Evolutionary conservation across 2,797 vertebrate species (phyloP), one percentile per base, ranked within the genome.

Genomic region (Vireo griseus): DNA sequence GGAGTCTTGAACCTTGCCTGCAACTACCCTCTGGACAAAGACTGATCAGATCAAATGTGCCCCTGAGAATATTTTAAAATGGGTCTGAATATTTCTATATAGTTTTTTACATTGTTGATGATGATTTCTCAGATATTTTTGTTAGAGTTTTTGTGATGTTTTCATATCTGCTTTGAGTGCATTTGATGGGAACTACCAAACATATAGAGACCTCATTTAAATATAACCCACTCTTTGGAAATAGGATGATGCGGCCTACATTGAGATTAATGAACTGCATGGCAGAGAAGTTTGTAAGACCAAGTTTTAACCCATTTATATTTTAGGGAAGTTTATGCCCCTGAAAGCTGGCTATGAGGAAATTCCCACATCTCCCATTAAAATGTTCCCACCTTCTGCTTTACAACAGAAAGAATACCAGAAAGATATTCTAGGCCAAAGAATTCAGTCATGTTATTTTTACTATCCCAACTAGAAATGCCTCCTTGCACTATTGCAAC

Each of bases 381-480:
- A 95, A 93, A 84, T 47, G 26, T 92, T 85, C 63, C 86, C 77
- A 92, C 89, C 86, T 86, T 44, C 25, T 37, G 54, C 62, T 94
- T 95, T 94, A 86, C 51, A 52, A 58, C 15, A 85, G 79, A 93
- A 94, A 80, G 59, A 90, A 80, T 91, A n/a, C 31, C 28, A 86
- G 44, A 85, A 84, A 85, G 48, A 33, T 16, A 61, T 95, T 96
- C 88, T 39, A 84, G 67, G 48, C 90, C 94, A 95, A 89, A 78
- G 79, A 74, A 76, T 96, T 96, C 89, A 91, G 88, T 94, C 50
- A 69, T 96, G 85, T 91, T 94, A 94, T 97, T 97, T 88, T 79
- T 97, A 82, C 69, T 87, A 80, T 76, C 66, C 86, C 86, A 89
- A 81, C 42, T 84, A 39, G 80, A 94, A 94, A 91, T 84, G 55